Conservation (phyloP, 2,797 vertebrate genomes). For the Bovichtus variegatus region DNA sequence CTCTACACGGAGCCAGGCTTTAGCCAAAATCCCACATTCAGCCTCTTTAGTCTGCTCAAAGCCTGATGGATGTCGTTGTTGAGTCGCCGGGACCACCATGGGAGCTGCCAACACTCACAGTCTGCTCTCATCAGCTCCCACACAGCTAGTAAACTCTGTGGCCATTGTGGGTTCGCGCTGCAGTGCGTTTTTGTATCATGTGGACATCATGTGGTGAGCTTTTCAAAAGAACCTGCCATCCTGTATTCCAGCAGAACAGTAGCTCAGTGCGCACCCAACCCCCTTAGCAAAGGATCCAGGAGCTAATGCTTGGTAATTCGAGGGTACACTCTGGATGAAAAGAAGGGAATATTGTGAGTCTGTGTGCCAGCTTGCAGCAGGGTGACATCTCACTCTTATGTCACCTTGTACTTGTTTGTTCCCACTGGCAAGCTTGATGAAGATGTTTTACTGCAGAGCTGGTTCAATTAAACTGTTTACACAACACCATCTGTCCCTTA, state of each 20-base stretch:
- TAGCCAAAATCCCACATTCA: slow-evolving; percentile 55
- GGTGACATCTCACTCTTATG: slow-evolving; percentile 54
- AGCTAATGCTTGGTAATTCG: slow-evolving; percentile 49
- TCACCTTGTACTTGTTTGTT: slow-evolving; percentile 53
- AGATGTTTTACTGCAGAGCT: slow-evolving; percentile 48
- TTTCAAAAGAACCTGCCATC: slow-evolving; percentile 66
- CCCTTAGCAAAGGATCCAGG: slow-evolving; percentile 31
- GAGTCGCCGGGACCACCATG: slow-evolving; percentile 70
- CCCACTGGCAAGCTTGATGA: slow-evolving; percentile 29
- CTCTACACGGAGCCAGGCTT: slow-evolving; percentile 38
- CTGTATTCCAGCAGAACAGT: slow-evolving; percentile 56
- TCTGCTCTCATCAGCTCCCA: slow-evolving; percentile 63
- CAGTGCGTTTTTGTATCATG: slow-evolving; percentile 66
- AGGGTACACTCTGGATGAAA: slow-evolving; percentile 40
- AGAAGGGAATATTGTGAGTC: slow-evolving; percentile 27
- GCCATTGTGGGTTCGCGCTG: slow-evolving; percentile 60
- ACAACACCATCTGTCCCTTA: slow-evolving; percentile 54
- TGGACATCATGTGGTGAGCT: slow-evolving; percentile 73
- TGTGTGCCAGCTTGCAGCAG: slow-evolving; percentile 25
- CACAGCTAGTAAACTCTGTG: slow-evolving; percentile 62
- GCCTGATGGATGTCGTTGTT: slow-evolving; percentile 65
- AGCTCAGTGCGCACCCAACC: slow-evolving; percentile 13
- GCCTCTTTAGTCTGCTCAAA: slow-evolving; percentile 52
- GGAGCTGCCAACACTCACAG: slow-evolving; percentile 67
- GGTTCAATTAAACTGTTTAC: slow-evolving; percentile 56